Percentiles rank a stretch among this genome's conserved stretches.
phyloP scores from a whole-genome alignment of 2,113 vertebrate species.

The Embiotoca jacksoni region DNA sequence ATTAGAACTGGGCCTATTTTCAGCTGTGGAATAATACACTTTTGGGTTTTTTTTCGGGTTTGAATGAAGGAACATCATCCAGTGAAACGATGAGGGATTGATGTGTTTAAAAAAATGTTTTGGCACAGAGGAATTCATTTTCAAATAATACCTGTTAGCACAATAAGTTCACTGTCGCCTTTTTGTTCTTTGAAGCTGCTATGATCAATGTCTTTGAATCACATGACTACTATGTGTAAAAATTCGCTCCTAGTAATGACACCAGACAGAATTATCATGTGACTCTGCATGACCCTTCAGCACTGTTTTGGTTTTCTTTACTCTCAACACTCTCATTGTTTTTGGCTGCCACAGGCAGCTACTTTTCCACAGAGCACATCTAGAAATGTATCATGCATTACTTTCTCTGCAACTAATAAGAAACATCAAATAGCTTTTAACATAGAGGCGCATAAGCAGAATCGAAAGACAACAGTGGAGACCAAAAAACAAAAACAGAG shows the following conservation, averaged over 20 bases:
- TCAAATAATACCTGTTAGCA: not conserved
- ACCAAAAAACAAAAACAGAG: too few relatives aligned
- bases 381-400: too few relatives aligned
- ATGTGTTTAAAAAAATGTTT: not conserved
- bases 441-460: too few relatives aligned
- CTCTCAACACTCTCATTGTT: not conserved
- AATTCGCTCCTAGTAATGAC: not conserved
- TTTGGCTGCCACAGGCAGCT: not conserved
- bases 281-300: not conserved
- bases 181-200: slow-evolving; percentile 3
- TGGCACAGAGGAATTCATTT: too few relatives aligned
- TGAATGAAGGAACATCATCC: not conserved
- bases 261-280: not conserved
- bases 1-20: slow-evolving; percentile 27
- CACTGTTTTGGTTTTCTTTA: not conserved
- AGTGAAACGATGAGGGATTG: not conserved
- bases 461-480: too few relatives aligned
- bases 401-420: too few relatives aligned
- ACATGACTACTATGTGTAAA: not conserved
- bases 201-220: not conserved
- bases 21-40: not conserved
- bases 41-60: not conserved
- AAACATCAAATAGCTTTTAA: too few relatives aligned
- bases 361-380: not conserved
- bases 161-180: not conserved